A percentile compares a stretch with the other conserved stretches of the same genome.
Conservation (phyloP, 2,797 vertebrate genomes). For the Phaenicophaeus curvirostris region DNA sequence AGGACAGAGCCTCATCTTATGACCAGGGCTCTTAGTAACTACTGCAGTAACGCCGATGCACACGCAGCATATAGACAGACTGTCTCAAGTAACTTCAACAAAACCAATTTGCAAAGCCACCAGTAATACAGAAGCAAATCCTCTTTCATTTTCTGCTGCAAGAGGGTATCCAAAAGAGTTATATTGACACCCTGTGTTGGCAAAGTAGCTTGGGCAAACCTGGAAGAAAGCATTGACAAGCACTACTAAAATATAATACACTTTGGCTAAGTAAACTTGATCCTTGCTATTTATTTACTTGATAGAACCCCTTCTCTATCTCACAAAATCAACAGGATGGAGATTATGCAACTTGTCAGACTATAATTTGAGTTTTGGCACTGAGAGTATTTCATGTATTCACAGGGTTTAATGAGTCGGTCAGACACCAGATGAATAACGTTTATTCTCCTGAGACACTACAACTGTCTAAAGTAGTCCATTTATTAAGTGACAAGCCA, state of each 20-base stretch:
- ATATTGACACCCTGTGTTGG: conserved; percentile 17
- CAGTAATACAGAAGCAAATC: background rate
- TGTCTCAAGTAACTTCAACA: background rate
- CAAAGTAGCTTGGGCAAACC: background rate
- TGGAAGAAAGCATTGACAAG: background rate
- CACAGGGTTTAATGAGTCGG: background rate
- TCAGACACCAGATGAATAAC: too few species aligned
- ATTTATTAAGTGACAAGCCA: too few species aligned
- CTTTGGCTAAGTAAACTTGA: background rate
- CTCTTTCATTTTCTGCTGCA: background rate
- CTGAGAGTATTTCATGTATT: background rate
- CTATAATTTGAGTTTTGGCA: background rate
- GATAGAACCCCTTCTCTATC: background rate
- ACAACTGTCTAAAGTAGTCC: too few species aligned
- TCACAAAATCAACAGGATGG: too few species aligned
- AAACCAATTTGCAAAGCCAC: background rate
- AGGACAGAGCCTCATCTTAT: background rate
- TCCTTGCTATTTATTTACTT: background rate
- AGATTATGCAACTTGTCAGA: background rate
- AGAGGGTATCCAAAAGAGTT: background rate
- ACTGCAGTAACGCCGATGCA: background rate
- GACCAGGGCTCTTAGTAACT: background rate
- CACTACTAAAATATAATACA: background rate
- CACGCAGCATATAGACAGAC: background rate
- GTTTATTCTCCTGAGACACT: too few species aligned